A percentile compares a stretch with the other conserved stretches of the same genome.
Evolutionary conservation across 2,888 invertebrate genomes (phyloP).

Genomic region (Apotomis turbidana): DNA sequence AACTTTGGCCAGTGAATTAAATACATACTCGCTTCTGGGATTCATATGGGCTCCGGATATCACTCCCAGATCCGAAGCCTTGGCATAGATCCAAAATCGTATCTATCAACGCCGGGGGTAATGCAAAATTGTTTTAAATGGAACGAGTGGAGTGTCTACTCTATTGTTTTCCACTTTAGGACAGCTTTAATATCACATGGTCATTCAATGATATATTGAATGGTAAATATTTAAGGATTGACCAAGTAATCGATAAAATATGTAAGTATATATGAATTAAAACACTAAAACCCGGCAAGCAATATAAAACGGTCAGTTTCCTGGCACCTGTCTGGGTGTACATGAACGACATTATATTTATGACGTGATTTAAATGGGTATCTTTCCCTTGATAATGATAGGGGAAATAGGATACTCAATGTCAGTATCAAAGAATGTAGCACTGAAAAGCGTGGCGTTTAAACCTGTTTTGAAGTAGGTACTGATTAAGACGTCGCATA

Average conservation of each 20-base stretch:
- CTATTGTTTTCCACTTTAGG: slow-evolving; percentile 34
- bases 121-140: slow-evolving; percentile 45
- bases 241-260: neutral
- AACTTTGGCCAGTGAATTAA: neutral
- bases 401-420: slow-evolving; percentile 29
- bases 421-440: slow-evolving; percentile 13
- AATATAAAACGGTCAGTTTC: slow-evolving; percentile 15
- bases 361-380: slow-evolving; percentile 13
- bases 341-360: slow-evolving; percentile 14
- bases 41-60: slow-evolving; percentile 41
- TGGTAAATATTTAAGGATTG: too few relatives aligned
- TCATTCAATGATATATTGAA: too few relatives aligned
- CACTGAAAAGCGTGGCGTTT: slow-evolving; percentile 42
- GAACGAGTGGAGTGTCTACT: slow-evolving; percentile 20
- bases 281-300: slow-evolving; percentile 3
- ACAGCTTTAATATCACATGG: too few relatives aligned
- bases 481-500: slow-evolving; percentile 72
- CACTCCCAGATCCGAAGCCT: slow-evolving; percentile 53
- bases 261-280: slow-evolving; percentile 17
- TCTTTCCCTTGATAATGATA: slow-evolving; percentile 30
- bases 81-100: slow-evolving; percentile 59
- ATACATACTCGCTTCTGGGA: neutral
- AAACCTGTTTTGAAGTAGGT: slow-evolving; percentile 73
- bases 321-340: slow-evolving; percentile 15
- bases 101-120: slow-evolving; percentile 51